Base-by-base conservation (phyloP, 2,113 vertebrate species). In the Passer montanus region DNA sequence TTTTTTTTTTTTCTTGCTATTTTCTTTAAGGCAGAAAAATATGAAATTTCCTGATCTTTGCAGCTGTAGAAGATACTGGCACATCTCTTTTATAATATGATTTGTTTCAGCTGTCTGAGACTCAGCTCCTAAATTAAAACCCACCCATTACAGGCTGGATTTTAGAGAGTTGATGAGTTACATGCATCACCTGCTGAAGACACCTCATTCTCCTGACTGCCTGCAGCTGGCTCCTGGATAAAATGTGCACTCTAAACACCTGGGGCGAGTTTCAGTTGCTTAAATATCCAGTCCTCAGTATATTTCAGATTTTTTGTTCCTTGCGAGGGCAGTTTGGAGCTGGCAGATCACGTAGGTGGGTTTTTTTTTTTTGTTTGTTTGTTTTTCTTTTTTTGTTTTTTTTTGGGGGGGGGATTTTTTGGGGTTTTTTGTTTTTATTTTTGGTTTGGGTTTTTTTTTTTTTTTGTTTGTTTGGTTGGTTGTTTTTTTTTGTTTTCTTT, bases 231-330 rank as follows among this genome's bases (percentile, higher is more conserved):
- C 31, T 72, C 52, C 60, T 46, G 52, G 21, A 11, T 41, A 33
- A 87, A 87, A 75, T 2, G 17, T 53, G 31, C 12, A 31, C 5
- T 43, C 50, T 5, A 6, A 70, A 63, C 60, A 75, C 30, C 30
- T 75, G 39, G 37, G 11, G 9, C 12, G 26, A 5, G 10, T 16
- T 43, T 80, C 20, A 27, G 4, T n/a, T 35, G n/a, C 10, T 86
- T 59, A 86, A 92, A 62, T 84, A n/a, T 1, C n/a, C n/a, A 66
- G 3, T 13, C 10, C 27, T 74, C 2, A 0, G 1, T 0, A 0
- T 1, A 0, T 0, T 15, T 27, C 0, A 4, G 15, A 0, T 52
- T 84, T 82, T 64, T 2, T 10, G 5, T 8, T 62, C 9, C 5
- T n/a, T 37, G 14, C 26, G 44, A 68, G 11, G 3, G 28, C 2